These are phyloP conservation scores for Poecilia wingei DNA, from an alignment of 2,797 vertebrate genomes.

Conservation along the genomic window DNA sequence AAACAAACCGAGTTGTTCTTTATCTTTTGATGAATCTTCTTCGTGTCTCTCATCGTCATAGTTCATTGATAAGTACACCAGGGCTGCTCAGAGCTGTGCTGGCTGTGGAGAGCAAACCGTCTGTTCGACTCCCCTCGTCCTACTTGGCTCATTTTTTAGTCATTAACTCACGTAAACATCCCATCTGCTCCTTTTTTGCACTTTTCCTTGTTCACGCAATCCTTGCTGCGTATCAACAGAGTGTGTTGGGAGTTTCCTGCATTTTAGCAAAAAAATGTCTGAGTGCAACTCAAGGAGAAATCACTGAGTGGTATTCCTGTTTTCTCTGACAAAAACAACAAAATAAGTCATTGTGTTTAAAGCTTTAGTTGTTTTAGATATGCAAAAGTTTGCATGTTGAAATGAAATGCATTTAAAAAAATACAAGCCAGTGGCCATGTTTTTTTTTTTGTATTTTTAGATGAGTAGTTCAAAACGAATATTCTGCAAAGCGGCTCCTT, in stretches of 20 bases:
- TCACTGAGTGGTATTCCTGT: slow-evolving; percentile 15
- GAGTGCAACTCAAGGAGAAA: slow-evolving; percentile 50
- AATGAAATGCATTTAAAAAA: not conserved
- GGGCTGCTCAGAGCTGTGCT: slow-evolving; percentile 22
- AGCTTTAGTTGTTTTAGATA: not conserved
- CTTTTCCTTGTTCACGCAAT: slow-evolving; percentile 54
- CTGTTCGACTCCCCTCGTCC: slow-evolving; percentile 62
- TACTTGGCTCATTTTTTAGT: slow-evolving; percentile 69
- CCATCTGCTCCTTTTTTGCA: slow-evolving; percentile 70
- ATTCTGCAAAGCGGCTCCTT: slow-evolving; percentile 27
- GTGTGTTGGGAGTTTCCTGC: slow-evolving; percentile 48
- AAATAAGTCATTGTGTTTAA: not conserved
- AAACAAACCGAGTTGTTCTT: slow-evolving; percentile 37
- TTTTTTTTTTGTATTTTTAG: not conserved
- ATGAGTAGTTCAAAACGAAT: slow-evolving; percentile 47
- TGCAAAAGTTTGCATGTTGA: not conserved
- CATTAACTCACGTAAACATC: slow-evolving; percentile 73
- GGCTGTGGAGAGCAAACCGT: slow-evolving; percentile 52
- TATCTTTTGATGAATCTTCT: slow-evolving; percentile 41
- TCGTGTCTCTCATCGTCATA: slow-evolving; percentile 37
- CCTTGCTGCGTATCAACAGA: slow-evolving; percentile 35
- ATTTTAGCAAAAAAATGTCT: slow-evolving; percentile 41
- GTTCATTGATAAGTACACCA: slow-evolving; percentile 58
- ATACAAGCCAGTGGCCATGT: not conserved
- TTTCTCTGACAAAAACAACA: not conserved